Base-by-base conservation (phyloP, 2,888 invertebrate genomes). In the Xanthia icteritia region DNA sequence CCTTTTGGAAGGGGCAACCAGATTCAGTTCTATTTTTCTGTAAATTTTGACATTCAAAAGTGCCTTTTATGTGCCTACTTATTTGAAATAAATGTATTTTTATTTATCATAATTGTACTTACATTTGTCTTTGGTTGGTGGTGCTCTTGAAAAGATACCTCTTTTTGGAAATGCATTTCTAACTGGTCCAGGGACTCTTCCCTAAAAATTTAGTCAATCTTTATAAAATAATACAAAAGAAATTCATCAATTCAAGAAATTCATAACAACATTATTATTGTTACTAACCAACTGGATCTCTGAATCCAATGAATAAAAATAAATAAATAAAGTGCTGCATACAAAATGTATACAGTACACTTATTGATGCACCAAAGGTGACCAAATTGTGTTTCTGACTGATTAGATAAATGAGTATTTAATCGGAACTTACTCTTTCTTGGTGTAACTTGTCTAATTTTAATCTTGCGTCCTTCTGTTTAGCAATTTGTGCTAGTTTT, bases 401-500 rank as follows among this genome's bases (percentile, higher is more conserved):
- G 17, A 31, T 36, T 13, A 17, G 5, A 4, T 48, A 1, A 5
- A 58, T 0, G 11, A 58, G n/a, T 58, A 31, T 2, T 45, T n/a
- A 54, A 42, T 72, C 36, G 5, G 42, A 54, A 89, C 89, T 89
- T 89, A 95, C 96, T 91, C 96, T 94, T 77, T 94, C 95, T 83
- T 97, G 96, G 82, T 98, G 95, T 68, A 98, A 94, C 90, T 97
- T 97, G 75, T 98, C 97, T 71, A 98, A 93, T 92, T 98, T 98
- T 70, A 97, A 94, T 65, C 98, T 97, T 13, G 98, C 98, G 96
- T 98, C 98, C 82, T 97, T 97, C 74, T 97, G 97, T 90, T 98
- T 98, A 0, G 98, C 98, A 87, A 98, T 97, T 93, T 98, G 97
- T 6, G 97, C 97, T 71, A 99, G 95, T 89, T 98, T 98, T 87